phyloP scores from a whole-genome alignment of 1,140 invertebrate species.

The Eumaeus atala region DNA sequence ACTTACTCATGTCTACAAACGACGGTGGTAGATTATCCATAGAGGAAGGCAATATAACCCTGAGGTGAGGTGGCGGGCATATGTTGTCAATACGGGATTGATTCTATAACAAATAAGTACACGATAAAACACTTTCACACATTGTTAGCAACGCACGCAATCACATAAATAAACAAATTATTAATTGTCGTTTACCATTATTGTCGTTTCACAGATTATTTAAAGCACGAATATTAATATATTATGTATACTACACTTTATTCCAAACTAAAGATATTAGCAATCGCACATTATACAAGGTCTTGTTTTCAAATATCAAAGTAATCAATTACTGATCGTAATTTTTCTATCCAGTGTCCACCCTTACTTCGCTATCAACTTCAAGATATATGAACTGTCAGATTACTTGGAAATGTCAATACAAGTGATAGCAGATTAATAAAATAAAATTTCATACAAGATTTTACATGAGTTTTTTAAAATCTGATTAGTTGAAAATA shows the following conservation, averaged over 20 bases:
- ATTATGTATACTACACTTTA: slow-evolving; percentile 4
- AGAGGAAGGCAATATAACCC: slow-evolving; percentile 52
- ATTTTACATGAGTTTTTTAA: too few relatives aligned
- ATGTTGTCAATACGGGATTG: slow-evolving; percentile 48
- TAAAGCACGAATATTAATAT: neutral
- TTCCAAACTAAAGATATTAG: slow-evolving; percentile 12
- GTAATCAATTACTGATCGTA: slow-evolving; percentile 18
- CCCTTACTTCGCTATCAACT: slow-evolving; percentile 8
- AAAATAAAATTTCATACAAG: neutral
- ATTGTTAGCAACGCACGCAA: slow-evolving; percentile 34
- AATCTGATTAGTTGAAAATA: too few relatives aligned
- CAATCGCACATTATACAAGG: slow-evolving; percentile 31
- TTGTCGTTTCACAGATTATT: slow-evolving; percentile 21
- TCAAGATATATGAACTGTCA: too few relatives aligned
- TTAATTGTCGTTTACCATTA: slow-evolving; percentile 49
- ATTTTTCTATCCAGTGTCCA: slow-evolving; percentile 13
- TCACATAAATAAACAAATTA: slow-evolving; percentile 62
- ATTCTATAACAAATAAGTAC: slow-evolving; percentile 45
- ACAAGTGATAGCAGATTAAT: too few relatives aligned
- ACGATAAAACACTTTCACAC: slow-evolving; percentile 41
- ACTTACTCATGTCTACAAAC: slow-evolving; percentile 58
- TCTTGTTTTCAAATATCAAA: slow-evolving; percentile 13
- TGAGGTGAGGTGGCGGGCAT: slow-evolving; percentile 44
- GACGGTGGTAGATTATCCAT: slow-evolving; percentile 50
- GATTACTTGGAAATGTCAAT: too few relatives aligned